Conservation (phyloP, 2,113 vertebrate species). For the Seriola aureovittata region DNA sequence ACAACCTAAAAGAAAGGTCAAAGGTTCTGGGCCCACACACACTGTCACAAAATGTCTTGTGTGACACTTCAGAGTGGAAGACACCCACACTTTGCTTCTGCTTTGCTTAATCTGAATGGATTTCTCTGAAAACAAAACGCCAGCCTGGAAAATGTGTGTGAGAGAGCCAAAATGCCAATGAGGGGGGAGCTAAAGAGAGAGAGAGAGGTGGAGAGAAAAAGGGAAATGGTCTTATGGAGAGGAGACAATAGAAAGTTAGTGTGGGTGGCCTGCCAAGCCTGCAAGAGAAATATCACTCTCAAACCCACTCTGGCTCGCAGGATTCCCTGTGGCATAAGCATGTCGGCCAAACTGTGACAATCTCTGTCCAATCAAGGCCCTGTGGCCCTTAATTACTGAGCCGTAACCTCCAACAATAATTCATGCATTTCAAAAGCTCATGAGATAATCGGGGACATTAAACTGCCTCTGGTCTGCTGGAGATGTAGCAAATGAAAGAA, state of each 20-base stretch:
- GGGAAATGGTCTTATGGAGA: conserved; percentile 54
- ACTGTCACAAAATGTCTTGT: conserved; percentile 67
- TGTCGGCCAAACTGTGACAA: conserved; percentile 69
- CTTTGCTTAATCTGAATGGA: conserved; percentile 78
- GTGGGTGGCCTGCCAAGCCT: conserved; percentile 72
- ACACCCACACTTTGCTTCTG: conserved; percentile 68
- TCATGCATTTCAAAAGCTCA: conserved; percentile 79
- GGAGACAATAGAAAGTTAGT: conserved; percentile 67
- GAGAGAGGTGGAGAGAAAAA: conserved; percentile 9
- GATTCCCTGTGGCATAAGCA: conserved; percentile 58
- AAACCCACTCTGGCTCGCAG: conserved; percentile 59
- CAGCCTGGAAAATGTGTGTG: conserved; percentile 64
- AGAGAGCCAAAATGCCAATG: conserved; percentile 69
- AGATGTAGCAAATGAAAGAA: conserved; percentile 72
- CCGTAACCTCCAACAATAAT: conserved; percentile 78
- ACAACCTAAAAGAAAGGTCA: conserved; percentile 58
- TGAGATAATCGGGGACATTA: conserved; percentile 73
- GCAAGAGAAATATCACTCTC: conserved; percentile 60
- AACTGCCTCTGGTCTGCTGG: conserved; percentile 68
- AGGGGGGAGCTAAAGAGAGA: conserved; percentile 41
- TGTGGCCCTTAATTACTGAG: conserved; percentile 79
- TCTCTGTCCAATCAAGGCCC: conserved; percentile 74
- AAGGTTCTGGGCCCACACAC: conserved; percentile 67
- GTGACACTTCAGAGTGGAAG: conserved; percentile 65
- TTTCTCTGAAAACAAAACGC: conserved; percentile 70